Conservation (phyloP, 2,888 invertebrate species). For the Drosophila gaucha region DNA sequence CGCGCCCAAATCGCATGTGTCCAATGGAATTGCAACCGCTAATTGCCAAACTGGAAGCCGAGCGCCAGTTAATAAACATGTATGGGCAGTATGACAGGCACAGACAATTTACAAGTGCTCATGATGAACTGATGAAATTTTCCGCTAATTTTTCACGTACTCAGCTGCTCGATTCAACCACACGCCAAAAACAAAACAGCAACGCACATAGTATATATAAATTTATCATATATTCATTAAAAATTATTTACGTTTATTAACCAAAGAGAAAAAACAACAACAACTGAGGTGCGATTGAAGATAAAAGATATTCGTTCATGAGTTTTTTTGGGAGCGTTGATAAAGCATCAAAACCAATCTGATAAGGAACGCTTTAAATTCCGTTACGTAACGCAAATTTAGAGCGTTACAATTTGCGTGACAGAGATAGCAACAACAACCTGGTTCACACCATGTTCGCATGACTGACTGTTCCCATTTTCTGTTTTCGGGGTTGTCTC, state of each 20-base stretch:
- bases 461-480: conserved; percentile 29
- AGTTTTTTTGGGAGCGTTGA: conserved; percentile 67
- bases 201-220: conserved; percentile 24
- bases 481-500: conserved; percentile 24
- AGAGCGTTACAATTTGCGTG: conserved; percentile 75
- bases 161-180: conserved; percentile 52
- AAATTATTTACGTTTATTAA: conserved; percentile 77
- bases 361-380: conserved; percentile 84
- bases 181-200: conserved; percentile 56
- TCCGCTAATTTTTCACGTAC: conserved; percentile 74
- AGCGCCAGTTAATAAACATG: conserved; percentile 40
- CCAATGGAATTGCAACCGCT: conserved; percentile 62
- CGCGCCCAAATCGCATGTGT: conserved; percentile 32
- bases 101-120: conserved; percentile 59
- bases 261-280: conserved; percentile 32
- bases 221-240: conserved; percentile 75
- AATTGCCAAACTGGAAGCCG: conserved; percentile 51
- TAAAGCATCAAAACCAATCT: conserved; percentile 82
- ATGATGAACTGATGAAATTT: conserved; percentile 67
- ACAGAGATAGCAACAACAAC: conserved; percentile 22
- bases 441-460: conserved; percentile 39
- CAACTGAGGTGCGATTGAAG: conserved; percentile 31
- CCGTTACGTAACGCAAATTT: conserved; percentile 85
- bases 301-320: conserved; percentile 35
- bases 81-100: conserved; percentile 44